phyloP scores from a whole-genome alignment of 2,797 vertebrate species.

The Bradypus variegatus region DNA sequence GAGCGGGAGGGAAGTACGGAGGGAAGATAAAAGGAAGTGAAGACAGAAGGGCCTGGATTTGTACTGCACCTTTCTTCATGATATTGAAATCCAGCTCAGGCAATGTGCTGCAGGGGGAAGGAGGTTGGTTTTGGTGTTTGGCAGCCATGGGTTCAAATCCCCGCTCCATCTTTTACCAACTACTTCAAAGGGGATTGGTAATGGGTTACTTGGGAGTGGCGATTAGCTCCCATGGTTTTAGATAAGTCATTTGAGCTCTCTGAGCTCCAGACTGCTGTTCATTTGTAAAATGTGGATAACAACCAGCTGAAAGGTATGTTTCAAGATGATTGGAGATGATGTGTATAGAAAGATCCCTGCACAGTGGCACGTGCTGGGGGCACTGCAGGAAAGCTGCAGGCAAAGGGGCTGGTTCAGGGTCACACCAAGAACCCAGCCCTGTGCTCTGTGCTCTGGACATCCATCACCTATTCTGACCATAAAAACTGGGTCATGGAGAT shows the following conservation, averaged over 20 bases:
- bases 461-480: not conserved
- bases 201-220: too few relatives aligned
- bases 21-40: not conserved
- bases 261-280: not conserved
- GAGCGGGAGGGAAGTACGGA: not conserved
- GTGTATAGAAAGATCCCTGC: not conserved
- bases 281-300: not conserved
- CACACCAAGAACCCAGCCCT: not conserved
- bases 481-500: not conserved
- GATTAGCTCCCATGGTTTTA: not conserved
- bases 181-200: too few relatives aligned
- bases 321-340: not conserved
- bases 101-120: too few relatives aligned
- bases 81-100: not conserved
- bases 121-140: not conserved
- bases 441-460: not conserved
- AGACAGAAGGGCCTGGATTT: not conserved
- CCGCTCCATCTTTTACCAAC: too few relatives aligned
- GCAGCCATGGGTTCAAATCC: too few relatives aligned
- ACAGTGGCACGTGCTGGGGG: accelerated
- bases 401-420: not conserved
- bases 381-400: not conserved
- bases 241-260: not conserved
- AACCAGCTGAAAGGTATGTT: not conserved
- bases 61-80: not conserved